Evolutionary conservation across 2,113 vertebrate species (phyloP), one percentile per base, ranked within the genome.

Genomic region (Rattus rattus): DNA sequence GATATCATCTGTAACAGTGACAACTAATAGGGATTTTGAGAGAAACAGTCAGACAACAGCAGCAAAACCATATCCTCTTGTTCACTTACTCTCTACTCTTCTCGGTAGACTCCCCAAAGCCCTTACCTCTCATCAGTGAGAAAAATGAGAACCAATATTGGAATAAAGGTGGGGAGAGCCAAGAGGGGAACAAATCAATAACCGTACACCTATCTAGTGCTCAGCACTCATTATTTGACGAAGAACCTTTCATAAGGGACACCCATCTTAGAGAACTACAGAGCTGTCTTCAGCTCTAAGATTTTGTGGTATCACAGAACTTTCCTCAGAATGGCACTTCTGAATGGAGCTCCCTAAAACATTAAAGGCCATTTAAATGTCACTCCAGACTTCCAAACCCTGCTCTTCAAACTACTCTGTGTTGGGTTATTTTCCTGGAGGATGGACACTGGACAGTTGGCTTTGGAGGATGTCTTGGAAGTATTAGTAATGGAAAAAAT

Each of bases 401-500:
- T 94, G 22, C 67, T 95, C 28, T 28, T 73, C n/a, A 94, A 92
- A 70, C 52, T 54, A 70, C 52, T 54, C 28, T 20, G 81, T 76
- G 36, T 54, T 67, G 63, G 49, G 69, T 13, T 76, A 1, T 65
- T 73, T 96, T 80, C 20, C 83, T 84, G 47, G 61, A 54, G 16
- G 36, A 61, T 28, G 24, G 65, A 94, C 56, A 84, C 52, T 33
- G n/a, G 26, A 49, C 33, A 91, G 43, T 61, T 96, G n/a, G 84
- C 83, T 16, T 70, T 93, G 63, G 67, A 97, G 30, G 11, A 4
- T 13, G 77, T n/a, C 36, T 75, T 96, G 63, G 67, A 89, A 83
- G n/a, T 61, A 33, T 93, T 83, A 94, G 92, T 95, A 94, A 93
- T 95, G 96, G 95, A 96, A 97, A 63, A 97, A 97, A 65, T 86